phyloP scores from a whole-genome alignment of 2,113 vertebrate species.

The Recurvirostra avosetta region DNA sequence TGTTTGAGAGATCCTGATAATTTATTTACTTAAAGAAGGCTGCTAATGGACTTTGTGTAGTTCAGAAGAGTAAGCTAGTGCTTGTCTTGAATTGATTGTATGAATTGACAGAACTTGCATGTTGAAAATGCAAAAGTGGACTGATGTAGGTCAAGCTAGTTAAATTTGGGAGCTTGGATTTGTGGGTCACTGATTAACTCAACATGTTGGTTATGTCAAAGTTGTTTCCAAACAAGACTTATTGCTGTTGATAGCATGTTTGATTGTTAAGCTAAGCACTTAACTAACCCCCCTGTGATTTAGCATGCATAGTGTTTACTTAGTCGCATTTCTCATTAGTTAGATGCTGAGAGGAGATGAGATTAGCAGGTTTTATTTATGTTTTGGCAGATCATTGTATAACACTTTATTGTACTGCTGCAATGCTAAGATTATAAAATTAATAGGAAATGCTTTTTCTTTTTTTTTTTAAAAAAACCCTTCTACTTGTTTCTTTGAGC shows the following conservation, averaged over 20 bases:
- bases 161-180: background rate
- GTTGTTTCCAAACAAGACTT: background rate
- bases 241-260: background rate
- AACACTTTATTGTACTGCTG: background rate
- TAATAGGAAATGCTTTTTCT: background rate
- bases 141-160: background rate
- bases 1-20: background rate
- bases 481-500: background rate
- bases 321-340: slow-evolving; percentile 14
- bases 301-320: background rate
- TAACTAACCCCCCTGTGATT: background rate
- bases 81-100: background rate
- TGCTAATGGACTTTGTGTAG: background rate
- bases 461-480: background rate
- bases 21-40: background rate
- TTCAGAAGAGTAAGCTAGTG: background rate
- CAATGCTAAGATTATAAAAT: background rate
- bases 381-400: background rate
- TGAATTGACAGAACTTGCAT: background rate
- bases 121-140: background rate
- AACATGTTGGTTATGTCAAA: background rate
- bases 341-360: background rate
- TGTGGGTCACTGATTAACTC: background rate
- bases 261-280: background rate
- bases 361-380: slow-evolving; percentile 21